Conservation (phyloP, 1,140 invertebrate species). For the Pantala flavescens region DNA sequence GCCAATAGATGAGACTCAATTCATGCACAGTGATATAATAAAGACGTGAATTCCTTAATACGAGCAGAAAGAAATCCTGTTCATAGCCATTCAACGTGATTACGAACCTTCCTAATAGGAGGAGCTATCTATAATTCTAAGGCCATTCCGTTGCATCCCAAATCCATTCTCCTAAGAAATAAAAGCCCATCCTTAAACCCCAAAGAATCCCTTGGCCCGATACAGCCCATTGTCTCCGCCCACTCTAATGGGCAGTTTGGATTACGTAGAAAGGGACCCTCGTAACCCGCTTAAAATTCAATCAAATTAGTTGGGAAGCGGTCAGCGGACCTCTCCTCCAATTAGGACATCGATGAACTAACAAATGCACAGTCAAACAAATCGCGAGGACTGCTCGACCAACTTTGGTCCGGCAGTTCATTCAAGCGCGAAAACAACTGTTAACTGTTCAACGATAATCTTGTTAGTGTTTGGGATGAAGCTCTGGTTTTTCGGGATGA, state of each 20-base stretch:
- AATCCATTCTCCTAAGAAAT: too few species aligned
- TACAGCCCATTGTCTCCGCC: not conserved
- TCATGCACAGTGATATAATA: too few species aligned
- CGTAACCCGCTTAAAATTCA: not conserved
- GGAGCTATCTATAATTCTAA: too few species aligned
- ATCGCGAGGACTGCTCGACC: not conserved
- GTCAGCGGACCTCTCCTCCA: not conserved
- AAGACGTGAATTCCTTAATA: too few species aligned
- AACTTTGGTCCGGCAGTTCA: not conserved
- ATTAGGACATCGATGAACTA: not conserved
- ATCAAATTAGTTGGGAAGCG: slow-evolving; percentile 1
- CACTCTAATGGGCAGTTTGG: not conserved
- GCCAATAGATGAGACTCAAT: too few species aligned
- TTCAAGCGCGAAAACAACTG: not conserved
- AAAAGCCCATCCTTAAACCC: not conserved
- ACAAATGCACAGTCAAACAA: not conserved
- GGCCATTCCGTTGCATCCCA: too few species aligned
- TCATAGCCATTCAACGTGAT: too few species aligned
- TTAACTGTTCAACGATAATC: not conserved
- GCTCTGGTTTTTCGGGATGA: too few species aligned
- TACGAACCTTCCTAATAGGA: too few species aligned
- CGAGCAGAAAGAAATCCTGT: too few species aligned
- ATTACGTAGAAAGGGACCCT: not conserved
- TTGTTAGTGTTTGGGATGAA: not conserved
- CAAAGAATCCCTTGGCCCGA: not conserved